Conservation (phyloP, 2,888 invertebrate genomes). For the Atethmia centrago region DNA sequence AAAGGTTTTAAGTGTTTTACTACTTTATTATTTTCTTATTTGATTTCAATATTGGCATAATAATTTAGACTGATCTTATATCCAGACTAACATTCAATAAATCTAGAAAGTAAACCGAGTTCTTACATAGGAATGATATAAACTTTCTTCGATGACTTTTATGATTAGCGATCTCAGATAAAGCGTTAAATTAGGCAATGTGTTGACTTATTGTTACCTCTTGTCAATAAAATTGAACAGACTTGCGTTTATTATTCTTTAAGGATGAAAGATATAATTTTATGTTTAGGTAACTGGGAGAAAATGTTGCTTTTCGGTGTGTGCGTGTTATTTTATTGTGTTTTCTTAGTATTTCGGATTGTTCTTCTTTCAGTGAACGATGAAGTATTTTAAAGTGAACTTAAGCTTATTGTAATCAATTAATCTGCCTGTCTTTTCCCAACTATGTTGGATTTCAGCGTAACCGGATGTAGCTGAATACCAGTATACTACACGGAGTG, state of each 20-base stretch:
- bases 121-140: slow-evolving; percentile 2
- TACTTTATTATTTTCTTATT: background rate
- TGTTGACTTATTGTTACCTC: background rate
- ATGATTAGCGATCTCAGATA: slow-evolving; percentile 12
- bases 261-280: background rate
- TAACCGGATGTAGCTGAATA: no score
- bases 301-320: background rate
- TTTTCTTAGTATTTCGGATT: background rate
- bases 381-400: background rate
- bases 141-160: slow-evolving; percentile 46
- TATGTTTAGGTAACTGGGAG: background rate
- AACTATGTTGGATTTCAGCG: no score
- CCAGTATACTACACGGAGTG: no score
- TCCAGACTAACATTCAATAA: slow-evolving; percentile 1
- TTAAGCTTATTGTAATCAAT: background rate
- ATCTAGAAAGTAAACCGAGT: slow-evolving; percentile 40
- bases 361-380: background rate
- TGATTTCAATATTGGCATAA: background rate
- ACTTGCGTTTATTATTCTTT: background rate
- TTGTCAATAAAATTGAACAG: slow-evolving; percentile 3
- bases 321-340: background rate
- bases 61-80: background rate
- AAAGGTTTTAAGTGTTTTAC: background rate
- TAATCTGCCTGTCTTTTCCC: no score
- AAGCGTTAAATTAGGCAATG: background rate